These are phyloP conservation scores for Mantis religiosa DNA, from an alignment of 2,888 invertebrate species.

Conservation along the genomic window DNA sequence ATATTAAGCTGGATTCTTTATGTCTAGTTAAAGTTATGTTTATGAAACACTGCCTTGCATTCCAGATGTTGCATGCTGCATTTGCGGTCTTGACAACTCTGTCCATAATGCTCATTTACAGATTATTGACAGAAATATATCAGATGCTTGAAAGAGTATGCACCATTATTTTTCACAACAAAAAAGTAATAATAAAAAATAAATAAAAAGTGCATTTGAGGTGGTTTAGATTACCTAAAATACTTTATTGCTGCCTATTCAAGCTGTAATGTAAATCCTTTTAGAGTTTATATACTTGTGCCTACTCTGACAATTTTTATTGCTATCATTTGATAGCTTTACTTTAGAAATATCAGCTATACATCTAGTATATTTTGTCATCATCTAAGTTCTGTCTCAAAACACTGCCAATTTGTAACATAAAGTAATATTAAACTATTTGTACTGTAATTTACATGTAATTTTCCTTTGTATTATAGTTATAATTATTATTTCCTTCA, in stretches of 20 bases:
- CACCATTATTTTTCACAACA: background rate
- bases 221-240: background rate
- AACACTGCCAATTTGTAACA: constrained; percentile 32
- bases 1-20: background rate
- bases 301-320: background rate
- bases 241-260: background rate
- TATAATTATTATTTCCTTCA: too few species aligned
- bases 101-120: background rate
- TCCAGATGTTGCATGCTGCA: background rate
- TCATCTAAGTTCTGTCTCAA: constrained; percentile 19
- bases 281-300: background rate
- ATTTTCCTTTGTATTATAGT: too few species aligned
- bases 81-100: background rate
- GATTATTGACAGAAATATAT: background rate
- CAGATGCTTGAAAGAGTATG: background rate
- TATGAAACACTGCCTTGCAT: background rate
- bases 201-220: background rate
- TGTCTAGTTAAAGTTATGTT: background rate
- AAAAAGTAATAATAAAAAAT: background rate
- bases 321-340: background rate
- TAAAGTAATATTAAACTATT: constrained; percentile 15
- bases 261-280: background rate
- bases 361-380: constrained; percentile 8
- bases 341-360: background rate
- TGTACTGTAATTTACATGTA: background rate